Percentiles rank a stretch among this genome's conserved stretches.
phyloP scores from a whole-genome alignment of 2,888 invertebrate genomes.

The Pyrrhia umbra region DNA sequence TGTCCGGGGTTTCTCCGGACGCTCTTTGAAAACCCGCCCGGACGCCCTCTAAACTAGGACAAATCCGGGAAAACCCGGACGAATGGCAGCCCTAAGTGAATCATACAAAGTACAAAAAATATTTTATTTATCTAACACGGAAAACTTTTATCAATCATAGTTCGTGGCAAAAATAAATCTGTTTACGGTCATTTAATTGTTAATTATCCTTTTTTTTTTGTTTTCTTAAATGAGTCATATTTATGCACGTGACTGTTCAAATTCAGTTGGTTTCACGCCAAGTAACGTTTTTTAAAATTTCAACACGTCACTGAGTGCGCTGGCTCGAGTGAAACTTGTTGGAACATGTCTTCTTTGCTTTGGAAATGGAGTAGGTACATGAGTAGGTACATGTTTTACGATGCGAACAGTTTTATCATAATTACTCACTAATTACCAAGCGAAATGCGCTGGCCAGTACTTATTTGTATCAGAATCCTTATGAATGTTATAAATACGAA shows the following conservation, averaged over 20 bases:
- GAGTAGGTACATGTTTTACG: conserved; percentile 14
- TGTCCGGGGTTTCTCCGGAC: too few species aligned
- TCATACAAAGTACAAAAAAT: not conserved
- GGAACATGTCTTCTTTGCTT: conserved; percentile 45
- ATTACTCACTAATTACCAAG: conserved; percentile 19
- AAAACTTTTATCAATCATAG: not conserved
- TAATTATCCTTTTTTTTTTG: not conserved
- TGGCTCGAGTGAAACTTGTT: conserved; percentile 39
- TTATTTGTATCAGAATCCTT: too few species aligned
- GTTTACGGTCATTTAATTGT: not conserved
- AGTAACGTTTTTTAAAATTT: conserved; percentile 16
- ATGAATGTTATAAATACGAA: too few species aligned
- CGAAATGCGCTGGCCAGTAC: not conserved
- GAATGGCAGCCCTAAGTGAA: too few species aligned
- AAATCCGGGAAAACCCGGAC: too few species aligned
- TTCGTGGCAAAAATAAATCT: not conserved
- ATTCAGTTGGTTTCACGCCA: conserved; percentile 21
- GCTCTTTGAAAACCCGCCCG: too few species aligned
- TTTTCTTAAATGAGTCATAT: not conserved
- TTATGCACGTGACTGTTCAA: conserved; percentile 7
- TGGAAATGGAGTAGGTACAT: conserved; percentile 32
- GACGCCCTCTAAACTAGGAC: too few species aligned
- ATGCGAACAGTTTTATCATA: conserved; percentile 36
- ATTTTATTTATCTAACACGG: not conserved
- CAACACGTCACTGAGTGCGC: conserved; percentile 42